Percentiles rank a stretch among this genome's conserved stretches.
Evolutionary conservation across 2,797 vertebrate genomes (phyloP).

Genomic region (Hemitrygon akajei): DNA sequence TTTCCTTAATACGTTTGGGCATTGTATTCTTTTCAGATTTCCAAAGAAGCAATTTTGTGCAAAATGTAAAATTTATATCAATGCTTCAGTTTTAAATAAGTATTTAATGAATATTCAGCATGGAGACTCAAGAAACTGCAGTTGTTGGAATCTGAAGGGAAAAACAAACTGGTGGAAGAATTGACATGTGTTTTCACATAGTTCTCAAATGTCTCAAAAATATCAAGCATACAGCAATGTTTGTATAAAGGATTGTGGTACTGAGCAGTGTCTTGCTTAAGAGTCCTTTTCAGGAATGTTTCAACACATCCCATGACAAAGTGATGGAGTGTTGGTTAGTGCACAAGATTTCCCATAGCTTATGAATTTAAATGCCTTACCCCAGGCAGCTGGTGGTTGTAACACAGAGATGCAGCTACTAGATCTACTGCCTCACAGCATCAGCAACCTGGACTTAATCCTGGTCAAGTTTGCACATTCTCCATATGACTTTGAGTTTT

Average conservation of each 20-base stretch:
- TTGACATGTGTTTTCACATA: not conserved
- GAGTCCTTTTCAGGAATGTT: conserved; percentile 27
- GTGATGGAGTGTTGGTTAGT: conserved; percentile 3
- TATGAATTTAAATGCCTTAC: not conserved
- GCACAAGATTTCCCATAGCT: not conserved
- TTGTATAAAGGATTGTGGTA: not conserved
- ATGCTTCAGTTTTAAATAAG: not conserved
- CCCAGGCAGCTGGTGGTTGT: not conserved
- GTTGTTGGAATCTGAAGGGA: no score
- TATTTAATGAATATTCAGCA: not conserved
- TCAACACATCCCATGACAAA: conserved; percentile 21
- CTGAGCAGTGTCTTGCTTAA: conserved; percentile 8
- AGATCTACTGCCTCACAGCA: no score
- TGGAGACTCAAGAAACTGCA: not conserved
- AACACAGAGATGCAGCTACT: not conserved
- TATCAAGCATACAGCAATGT: not conserved
- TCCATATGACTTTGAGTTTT: no score
- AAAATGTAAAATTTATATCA: conserved; percentile 13
- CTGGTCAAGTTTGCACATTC: no score
- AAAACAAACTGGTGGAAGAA: not conserved
- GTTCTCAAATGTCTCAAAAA: conserved; percentile 23
- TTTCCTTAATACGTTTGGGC: conserved; percentile 1
- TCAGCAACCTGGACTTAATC: no score
- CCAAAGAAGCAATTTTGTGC: not conserved
- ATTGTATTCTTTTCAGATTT: not conserved